Conservation (phyloP, 1,140 invertebrate species). For the Pseudoatta argentina region DNA sequence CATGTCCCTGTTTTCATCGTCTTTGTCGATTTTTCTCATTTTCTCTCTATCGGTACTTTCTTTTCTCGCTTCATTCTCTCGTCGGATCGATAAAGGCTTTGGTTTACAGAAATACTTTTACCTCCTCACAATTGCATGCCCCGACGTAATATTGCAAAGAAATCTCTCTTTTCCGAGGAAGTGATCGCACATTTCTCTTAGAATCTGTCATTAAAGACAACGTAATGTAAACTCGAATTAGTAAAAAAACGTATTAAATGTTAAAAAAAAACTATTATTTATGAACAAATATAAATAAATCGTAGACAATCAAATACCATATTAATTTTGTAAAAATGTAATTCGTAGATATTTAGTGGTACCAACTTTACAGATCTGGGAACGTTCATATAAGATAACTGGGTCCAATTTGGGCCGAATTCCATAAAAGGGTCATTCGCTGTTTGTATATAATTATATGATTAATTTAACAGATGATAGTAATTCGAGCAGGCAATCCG, state of each 20-base stretch:
- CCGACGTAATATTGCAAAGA: slow-evolving; percentile 65
- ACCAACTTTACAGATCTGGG: background rate
- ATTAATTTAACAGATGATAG: too few relatives aligned
- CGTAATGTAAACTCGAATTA: slow-evolving; percentile 1
- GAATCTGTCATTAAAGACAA: background rate
- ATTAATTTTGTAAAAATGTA: too few relatives aligned
- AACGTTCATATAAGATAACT: background rate
- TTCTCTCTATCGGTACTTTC: slow-evolving; percentile 9
- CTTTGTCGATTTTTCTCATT: slow-evolving; percentile 37
- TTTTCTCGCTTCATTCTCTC: slow-evolving; percentile 21
- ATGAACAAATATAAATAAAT: too few relatives aligned
- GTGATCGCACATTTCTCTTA: background rate
- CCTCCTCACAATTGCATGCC: slow-evolving; percentile 55
- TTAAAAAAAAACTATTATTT: too few relatives aligned
- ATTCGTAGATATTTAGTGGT: too few relatives aligned
- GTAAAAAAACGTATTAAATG: background rate
- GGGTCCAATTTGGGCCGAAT: too few relatives aligned
- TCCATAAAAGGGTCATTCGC: too few relatives aligned
- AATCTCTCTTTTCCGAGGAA: slow-evolving; percentile 21
- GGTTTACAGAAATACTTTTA: slow-evolving; percentile 69
- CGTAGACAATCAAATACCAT: too few relatives aligned
- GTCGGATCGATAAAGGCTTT: slow-evolving; percentile 64
- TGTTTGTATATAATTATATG: too few relatives aligned
- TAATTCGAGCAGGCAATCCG: too few relatives aligned
- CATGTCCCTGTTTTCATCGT: slow-evolving; percentile 29